Percentiles rank a stretch among this genome's conserved stretches.
Evolutionary conservation across 2,888 invertebrate species (phyloP).

Genomic region (Dioctria linearis): DNA sequence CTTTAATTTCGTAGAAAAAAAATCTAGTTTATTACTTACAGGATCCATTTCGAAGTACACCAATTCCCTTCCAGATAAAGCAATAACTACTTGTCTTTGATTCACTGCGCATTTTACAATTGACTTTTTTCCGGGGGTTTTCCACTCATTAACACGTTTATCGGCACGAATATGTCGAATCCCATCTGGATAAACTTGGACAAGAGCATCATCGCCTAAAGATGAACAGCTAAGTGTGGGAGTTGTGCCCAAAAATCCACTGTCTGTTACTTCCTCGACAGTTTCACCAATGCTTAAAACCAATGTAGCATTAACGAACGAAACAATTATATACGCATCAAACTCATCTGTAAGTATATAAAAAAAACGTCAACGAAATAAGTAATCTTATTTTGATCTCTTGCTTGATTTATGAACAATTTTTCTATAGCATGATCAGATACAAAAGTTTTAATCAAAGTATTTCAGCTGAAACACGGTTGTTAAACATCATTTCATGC

Average conservation of each 20-base stretch:
- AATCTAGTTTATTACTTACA: constrained; percentile 75
- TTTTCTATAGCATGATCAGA: constrained; percentile 54
- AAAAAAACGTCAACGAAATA: constrained; percentile 8
- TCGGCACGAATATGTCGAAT: constrained; percentile 98
- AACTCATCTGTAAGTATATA: constrained; percentile 91
- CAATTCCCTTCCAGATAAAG: constrained; percentile 96
- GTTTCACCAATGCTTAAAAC: constrained; percentile 99
- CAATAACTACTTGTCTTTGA: constrained; percentile 98
- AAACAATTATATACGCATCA: constrained; percentile 99
- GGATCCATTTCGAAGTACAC: constrained; percentile 99
- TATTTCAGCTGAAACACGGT: constrained; percentile 78
- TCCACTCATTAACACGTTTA: constrained; percentile 99
- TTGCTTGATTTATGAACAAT: neutral
- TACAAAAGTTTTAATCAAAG: constrained; percentile 72
- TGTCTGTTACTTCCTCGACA: constrained; percentile 99
- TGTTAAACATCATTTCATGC: constrained; percentile 61
- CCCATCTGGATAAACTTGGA: constrained; percentile 99
- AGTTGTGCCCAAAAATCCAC: constrained; percentile 98
- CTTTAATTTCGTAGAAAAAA: no score
- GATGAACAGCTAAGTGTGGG: constrained; percentile 99
- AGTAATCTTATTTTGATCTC: neutral
- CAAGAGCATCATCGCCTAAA: constrained; percentile 96
- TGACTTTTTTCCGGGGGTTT: constrained; percentile 96
- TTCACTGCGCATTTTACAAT: constrained; percentile 99
- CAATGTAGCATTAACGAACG: constrained; percentile 97